Percentiles rank a stretch among this genome's conserved stretches.
Conservation (phyloP, 2,888 invertebrate species). For the Torymus tubicola region DNA sequence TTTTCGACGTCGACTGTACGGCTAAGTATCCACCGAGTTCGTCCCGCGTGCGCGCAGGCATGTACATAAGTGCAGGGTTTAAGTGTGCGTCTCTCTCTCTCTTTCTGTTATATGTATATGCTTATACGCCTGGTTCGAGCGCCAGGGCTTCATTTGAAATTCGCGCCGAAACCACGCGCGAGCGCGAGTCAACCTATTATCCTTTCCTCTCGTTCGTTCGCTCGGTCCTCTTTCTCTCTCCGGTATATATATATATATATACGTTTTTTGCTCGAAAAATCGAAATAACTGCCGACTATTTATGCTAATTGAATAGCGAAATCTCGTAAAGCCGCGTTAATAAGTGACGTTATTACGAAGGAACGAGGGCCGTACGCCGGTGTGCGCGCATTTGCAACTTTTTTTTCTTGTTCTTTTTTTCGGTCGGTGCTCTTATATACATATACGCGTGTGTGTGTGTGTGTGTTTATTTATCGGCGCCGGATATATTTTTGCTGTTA, state of each 20-base stretch:
- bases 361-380: slow-evolving; percentile 34
- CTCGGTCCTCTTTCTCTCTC: neutral
- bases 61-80: neutral
- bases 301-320: slow-evolving; percentile 56
- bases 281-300: slow-evolving; percentile 44
- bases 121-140: neutral
- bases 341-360: slow-evolving; percentile 45
- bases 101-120: neutral
- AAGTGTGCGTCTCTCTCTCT: neutral
- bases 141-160: slow-evolving; percentile 40
- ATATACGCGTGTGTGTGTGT: neutral
- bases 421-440: neutral
- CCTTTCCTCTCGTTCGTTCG: neutral
- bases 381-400: slow-evolving; percentile 25
- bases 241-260: too few species aligned
- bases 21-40: neutral
- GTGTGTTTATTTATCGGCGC: neutral
- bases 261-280: slow-evolving; percentile 21
- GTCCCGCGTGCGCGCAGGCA: neutral
- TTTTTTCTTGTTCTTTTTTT: neutral
- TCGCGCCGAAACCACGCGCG: slow-evolving; percentile 37
- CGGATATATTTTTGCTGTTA: neutral
- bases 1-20: neutral
- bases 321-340: slow-evolving; percentile 43
- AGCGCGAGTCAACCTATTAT: slow-evolving; percentile 39